Conservation (phyloP, 2,113 vertebrate species). For the Arvicanthis niloticus region DNA sequence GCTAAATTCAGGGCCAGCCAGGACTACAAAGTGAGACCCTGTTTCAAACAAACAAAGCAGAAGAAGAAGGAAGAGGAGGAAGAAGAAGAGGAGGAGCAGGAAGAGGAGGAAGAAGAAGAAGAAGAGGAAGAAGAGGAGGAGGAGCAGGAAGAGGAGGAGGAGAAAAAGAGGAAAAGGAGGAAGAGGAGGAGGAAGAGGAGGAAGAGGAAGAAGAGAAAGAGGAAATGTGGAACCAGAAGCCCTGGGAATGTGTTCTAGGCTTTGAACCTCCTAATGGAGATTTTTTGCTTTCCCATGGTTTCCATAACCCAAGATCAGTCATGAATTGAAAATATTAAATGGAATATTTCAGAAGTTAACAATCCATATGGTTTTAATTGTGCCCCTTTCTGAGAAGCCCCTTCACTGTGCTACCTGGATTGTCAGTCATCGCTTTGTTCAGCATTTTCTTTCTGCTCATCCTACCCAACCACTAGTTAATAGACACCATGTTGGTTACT, state of each 20-base stretch:
- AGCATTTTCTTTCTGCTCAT: background rate
- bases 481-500: background rate
- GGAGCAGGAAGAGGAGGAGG: background rate
- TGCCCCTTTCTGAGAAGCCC: background rate
- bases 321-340: background rate
- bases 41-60: background rate
- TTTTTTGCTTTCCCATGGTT: background rate
- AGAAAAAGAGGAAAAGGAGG: background rate
- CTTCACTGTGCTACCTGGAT: background rate
- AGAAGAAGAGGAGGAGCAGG: no score
- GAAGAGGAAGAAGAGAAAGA: background rate
- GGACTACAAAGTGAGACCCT: background rate
- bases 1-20: background rate
- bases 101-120: no score
- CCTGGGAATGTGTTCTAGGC: background rate
- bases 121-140: no score
- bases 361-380: background rate
- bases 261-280: background rate
- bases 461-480: background rate
- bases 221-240: constrained; percentile 27
- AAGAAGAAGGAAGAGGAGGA: background rate
- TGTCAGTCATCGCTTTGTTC: background rate
- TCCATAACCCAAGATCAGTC: background rate
- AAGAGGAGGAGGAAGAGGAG: no score
- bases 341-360: background rate